These are phyloP conservation scores for Lacerta agilis DNA, from an alignment of 2,797 vertebrate genomes.

Conservation along the genomic window DNA sequence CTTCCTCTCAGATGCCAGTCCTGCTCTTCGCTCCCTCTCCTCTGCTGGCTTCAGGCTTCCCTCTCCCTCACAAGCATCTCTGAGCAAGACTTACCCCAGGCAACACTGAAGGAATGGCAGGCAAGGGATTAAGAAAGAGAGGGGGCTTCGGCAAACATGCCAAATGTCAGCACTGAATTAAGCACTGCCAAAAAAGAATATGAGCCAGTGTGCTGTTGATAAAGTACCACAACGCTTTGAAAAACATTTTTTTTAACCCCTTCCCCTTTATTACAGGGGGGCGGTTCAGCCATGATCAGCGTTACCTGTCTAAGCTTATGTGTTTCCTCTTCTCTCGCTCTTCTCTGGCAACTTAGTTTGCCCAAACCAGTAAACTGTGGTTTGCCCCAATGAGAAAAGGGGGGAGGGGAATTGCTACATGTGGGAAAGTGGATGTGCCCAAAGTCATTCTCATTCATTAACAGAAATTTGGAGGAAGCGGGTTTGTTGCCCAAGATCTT, in stretches of 20 bases:
- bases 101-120: not conserved
- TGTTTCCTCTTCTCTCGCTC: not conserved
- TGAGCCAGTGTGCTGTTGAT: not conserved
- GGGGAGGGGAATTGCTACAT: not conserved
- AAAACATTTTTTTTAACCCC: not conserved
- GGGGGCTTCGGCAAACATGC: not conserved
- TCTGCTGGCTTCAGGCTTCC: not conserved
- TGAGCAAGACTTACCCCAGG: not conserved
- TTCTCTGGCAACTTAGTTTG: not conserved
- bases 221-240: not conserved
- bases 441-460: not conserved
- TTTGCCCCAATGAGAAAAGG: not conserved
- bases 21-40: slow-evolving; percentile 11
- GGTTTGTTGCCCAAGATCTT: too few species aligned
- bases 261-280: not conserved
- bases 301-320: not conserved
- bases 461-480: too few species aligned
- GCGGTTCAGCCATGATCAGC: not conserved
- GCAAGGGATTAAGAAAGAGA: too few species aligned
- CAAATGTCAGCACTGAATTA: slow-evolving; percentile 3
- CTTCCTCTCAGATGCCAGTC: slow-evolving; percentile 9
- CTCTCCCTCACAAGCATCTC: slow-evolving; percentile 1
- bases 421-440: not conserved
- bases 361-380: not conserved
- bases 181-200: not conserved